These are phyloP conservation scores for Mormyrus iriodes DNA, from an alignment of 2,113 vertebrate genomes.

Conservation along the genomic window DNA sequence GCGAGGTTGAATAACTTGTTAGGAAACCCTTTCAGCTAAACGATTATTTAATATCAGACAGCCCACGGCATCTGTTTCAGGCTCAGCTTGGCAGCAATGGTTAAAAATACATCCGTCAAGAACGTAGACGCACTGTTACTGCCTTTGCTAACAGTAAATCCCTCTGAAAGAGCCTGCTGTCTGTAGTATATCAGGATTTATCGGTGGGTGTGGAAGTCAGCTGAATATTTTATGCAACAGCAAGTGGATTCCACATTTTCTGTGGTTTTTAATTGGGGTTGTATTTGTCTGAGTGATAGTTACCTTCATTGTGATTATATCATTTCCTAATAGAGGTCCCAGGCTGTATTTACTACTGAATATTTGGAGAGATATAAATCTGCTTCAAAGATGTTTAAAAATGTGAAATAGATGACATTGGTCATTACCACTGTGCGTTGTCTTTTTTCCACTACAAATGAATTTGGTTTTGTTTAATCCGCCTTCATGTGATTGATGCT, in stretches of 20 bases:
- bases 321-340: not conserved
- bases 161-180: not conserved
- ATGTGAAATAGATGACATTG: not conserved
- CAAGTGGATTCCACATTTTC: not conserved
- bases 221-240: not conserved
- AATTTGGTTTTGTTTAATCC: not conserved
- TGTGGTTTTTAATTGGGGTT: not conserved
- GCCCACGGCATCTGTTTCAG: not conserved
- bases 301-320: not conserved
- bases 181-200: not conserved
- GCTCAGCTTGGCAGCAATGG: not conserved
- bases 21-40: not conserved
- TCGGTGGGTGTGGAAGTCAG: not conserved
- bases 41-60: not conserved
- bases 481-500: not conserved
- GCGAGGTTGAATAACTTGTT: not conserved
- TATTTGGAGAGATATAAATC: not conserved
- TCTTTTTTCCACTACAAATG: not conserved
- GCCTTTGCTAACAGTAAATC: not conserved
- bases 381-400: not conserved
- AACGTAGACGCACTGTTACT: not conserved
- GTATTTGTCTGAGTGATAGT: not conserved
- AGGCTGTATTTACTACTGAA: not conserved
- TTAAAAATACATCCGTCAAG: not conserved
- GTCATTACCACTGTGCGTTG: not conserved